phyloP scores from a whole-genome alignment of 2,797 vertebrate genomes.

The Pteropus rufus region DNA sequence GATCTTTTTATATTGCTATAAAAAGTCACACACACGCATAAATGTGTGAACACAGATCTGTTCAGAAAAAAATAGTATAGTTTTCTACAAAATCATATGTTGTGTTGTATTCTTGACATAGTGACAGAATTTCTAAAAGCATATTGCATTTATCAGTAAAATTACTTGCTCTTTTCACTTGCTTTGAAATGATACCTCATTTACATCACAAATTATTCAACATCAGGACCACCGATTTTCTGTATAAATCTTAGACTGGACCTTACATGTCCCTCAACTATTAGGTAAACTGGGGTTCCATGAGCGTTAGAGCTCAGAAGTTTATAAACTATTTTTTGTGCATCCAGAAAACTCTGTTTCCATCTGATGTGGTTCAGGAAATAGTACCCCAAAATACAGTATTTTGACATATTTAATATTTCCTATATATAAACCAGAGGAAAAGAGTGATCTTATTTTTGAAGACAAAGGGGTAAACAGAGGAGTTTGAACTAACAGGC shows the following conservation, averaged over 20 bases:
- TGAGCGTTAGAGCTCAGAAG: not conserved
- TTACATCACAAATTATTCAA: not conserved
- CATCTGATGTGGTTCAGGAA: not conserved
- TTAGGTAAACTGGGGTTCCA: not conserved
- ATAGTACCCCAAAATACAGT: not conserved
- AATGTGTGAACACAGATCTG: not conserved
- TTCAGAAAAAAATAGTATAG: not conserved
- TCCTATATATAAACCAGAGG: not conserved
- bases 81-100: not conserved
- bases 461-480: not conserved
- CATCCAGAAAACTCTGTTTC: not conserved
- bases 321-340: not conserved
- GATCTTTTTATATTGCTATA: not conserved
- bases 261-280: not conserved
- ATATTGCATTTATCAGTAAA: not conserved
- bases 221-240: not conserved
- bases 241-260: not conserved
- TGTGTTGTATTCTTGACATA: not conserved
- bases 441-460: not conserved
- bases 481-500: not conserved
- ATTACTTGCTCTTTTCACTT: not conserved
- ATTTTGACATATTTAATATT: not conserved
- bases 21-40: not conserved
- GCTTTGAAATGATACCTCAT: not conserved
- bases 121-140: not conserved